Conservation (phyloP, 2,797 vertebrate species). For the Sarcophilus harrisii region DNA sequence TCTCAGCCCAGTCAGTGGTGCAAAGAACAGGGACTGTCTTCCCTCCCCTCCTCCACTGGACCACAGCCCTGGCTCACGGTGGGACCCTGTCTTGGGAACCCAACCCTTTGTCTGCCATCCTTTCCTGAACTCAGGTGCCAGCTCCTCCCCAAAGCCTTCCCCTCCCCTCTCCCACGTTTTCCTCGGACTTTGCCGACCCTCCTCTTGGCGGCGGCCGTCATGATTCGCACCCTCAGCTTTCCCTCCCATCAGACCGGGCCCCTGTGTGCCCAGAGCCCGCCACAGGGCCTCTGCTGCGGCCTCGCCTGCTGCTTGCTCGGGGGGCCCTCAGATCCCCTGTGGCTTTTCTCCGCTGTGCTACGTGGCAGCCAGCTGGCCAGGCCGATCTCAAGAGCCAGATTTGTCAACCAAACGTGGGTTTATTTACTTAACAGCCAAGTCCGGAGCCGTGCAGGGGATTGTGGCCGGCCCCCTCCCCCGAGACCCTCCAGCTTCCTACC, state of each 20-base stretch:
- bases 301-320: background rate
- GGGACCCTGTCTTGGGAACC: too few relatives aligned
- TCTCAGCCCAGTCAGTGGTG: too few relatives aligned
- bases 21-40: too few relatives aligned
- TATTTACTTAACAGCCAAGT: background rate
- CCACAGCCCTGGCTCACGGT: background rate
- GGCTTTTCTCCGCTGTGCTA: background rate
- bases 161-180: background rate
- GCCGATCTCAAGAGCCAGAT: background rate
- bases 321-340: background rate
- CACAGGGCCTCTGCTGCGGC: background rate
- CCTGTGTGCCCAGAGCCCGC: too few relatives aligned
- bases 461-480: background rate
- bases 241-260: background rate
- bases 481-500: background rate
- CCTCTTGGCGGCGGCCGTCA: background rate
- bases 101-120: background rate
- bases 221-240: too few relatives aligned
- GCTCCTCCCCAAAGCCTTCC: background rate
- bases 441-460: background rate
- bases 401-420: background rate
- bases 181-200: background rate
- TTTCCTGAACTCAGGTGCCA: background rate
- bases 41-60: background rate
- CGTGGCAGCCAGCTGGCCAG: background rate